Base-by-base conservation (phyloP, 2,888 invertebrate species). In the Heliconius charithonia region DNA sequence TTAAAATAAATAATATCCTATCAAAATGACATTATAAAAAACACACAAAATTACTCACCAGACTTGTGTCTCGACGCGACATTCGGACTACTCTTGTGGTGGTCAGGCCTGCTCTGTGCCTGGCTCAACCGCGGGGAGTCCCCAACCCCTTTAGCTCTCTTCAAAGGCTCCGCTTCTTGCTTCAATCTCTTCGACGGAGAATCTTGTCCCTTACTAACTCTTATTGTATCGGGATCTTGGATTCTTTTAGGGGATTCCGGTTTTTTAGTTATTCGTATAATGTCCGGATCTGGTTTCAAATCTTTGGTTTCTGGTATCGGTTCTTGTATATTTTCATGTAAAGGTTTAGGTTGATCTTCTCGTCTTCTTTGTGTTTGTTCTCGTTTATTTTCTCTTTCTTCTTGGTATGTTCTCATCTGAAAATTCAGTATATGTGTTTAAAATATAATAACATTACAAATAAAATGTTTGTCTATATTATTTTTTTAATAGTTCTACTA, bases 11-110 rank as follows among this genome's bases (percentile, higher is more conserved):
- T 59, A 59, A 59, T n/a, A 10, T 59, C 51, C 51, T 51, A 6
- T 7, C 7, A 22, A 59, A 59, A 9, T 10, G n/a, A n/a, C 59
- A 3, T 22, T 10, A 19, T 12, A 32, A 51, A 2, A 29, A 70
- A 59, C 37, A 59, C 56, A 25, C 22, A 27, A 56, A 65, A 67
- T 41, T 63, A 80, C 86, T 83, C 79, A 94, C 94, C 92, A 73
- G 89, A 86, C 89, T 95, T 94, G 84, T 93, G 92, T 63, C 94
- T 89, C 0, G 95, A 93, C 0, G 96, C 96, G 25, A 96, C 96
- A 86, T 96, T 96, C 7, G 96, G 96, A 74, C 96, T 96, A 77
- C 96, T 96, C 83, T 96, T 96, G 85, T 96, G 95, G 86, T 96
- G 96, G 63, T 96, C 89, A 27, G 94, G 94, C 75, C 92, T 86